phyloP scores from a whole-genome alignment of 2,113 vertebrate species.

The Heterotis niloticus region DNA sequence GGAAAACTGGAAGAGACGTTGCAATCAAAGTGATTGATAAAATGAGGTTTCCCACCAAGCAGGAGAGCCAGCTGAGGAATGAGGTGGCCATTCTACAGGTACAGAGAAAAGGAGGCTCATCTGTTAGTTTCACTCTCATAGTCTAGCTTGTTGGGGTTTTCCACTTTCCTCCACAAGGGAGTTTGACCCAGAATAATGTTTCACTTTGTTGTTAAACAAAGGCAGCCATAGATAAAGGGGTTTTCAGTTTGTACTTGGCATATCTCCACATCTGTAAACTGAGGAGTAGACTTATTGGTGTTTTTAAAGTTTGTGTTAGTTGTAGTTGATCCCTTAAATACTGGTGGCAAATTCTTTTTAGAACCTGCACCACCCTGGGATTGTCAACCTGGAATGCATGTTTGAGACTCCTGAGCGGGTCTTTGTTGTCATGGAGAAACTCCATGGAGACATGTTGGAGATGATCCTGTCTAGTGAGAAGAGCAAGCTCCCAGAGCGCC shows the following conservation, averaged over 20 bases:
- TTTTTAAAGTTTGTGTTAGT: not conserved
- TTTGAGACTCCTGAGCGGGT: slow-evolving; percentile 96
- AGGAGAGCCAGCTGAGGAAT: slow-evolving; percentile 96
- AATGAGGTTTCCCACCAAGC: slow-evolving; percentile 97
- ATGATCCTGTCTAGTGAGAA: slow-evolving; percentile 98
- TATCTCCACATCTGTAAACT: not conserved
- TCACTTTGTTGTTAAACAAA: not conserved
- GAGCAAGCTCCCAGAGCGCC: slow-evolving; percentile 90
- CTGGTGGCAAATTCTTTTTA: slow-evolving; percentile 41
- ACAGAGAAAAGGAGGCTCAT: slow-evolving; percentile 25
- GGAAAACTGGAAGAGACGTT: slow-evolving; percentile 95
- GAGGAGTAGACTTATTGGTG: no score
- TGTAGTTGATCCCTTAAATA: not conserved
- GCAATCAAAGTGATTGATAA: slow-evolving; percentile 99
- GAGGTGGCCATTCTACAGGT: slow-evolving; percentile 99
- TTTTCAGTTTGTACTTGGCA: not conserved
- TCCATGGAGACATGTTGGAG: slow-evolving; percentile 98
- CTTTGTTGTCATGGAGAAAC: slow-evolving; percentile 98
- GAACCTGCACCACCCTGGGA: slow-evolving; percentile 97
- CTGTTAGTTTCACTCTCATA: not conserved
- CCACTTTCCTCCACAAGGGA: not conserved
- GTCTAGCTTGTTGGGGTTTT: not conserved
- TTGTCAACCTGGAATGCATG: slow-evolving; percentile 98
- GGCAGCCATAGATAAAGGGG: not conserved
- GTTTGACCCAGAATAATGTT: not conserved